Evolutionary conservation across 2,797 vertebrate genomes (phyloP), one percentile per base, ranked within the genome.

Genomic region (Gymnocypris eckloni): DNA sequence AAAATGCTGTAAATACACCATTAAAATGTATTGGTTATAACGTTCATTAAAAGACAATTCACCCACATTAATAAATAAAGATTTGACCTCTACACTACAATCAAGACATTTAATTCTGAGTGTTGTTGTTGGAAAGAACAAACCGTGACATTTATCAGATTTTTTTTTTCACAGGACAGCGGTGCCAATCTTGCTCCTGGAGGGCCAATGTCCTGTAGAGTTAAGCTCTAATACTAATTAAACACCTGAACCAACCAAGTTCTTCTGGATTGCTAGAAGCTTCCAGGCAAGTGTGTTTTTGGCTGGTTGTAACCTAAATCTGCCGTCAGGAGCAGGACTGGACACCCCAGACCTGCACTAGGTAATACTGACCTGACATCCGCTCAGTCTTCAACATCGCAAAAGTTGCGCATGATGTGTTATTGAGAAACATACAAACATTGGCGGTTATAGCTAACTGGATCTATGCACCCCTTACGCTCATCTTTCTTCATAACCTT

Each of bases 1-100:
- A 85, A 66, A 39, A 85, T 64, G 6, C 78, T 90, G 89, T 90
- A 90, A 87, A 88, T 88, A 90, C 82, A 70, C 67, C 73, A 87
- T 52, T n/a, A 48, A 22, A 67, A 72, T 56, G 71, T 72, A 78
- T 67, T 66, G 39, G 64, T 43, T 83, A 13, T 67, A 37, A 50
- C 48, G 70, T 67, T 75, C 56, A 79, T 82, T 66, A 81, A 84
- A 84, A 50, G 75, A 61, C 67, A 73, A 64, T 81, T 86, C 67
- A 66, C 83, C 45, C n/a, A 86, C 77, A 87, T 84, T 61, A 75
- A 75, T 59, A 70, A 88, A 89, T 88, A 90, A 90, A 90, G 59
- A 86, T 71, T 73, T 87, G 79, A 76, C 87, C 69, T 86, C 61
- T 75, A 43, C 48, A 22, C 13, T 37, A 13, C n/a, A 72, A 33